A percentile compares a stretch with the other conserved stretches of the same genome.
Conservation (phyloP, 2,797 vertebrate species). For the Halcyon leucocephala region DNA sequence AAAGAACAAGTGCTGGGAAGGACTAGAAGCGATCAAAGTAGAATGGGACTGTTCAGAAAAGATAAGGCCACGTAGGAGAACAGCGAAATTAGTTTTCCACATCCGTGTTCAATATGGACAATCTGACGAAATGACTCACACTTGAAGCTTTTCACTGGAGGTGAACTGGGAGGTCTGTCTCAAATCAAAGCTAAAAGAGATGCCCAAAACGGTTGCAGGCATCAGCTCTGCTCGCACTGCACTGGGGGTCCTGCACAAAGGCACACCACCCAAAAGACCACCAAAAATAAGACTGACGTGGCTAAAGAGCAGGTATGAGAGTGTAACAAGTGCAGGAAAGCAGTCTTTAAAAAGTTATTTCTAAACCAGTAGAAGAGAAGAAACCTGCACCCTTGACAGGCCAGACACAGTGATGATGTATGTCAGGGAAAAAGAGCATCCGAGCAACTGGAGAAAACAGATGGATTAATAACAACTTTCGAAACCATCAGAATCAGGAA, state of each 20-base stretch:
- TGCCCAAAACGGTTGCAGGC: not conserved
- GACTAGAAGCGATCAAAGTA: not conserved
- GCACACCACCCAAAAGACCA: not conserved
- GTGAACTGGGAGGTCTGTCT: not conserved
- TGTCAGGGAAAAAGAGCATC: not conserved
- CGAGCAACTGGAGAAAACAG: not conserved
- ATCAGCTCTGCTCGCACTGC: not conserved
- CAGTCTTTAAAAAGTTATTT: not conserved
- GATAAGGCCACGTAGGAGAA: not conserved
- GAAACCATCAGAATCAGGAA: not conserved
- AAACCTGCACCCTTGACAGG: rapidly evolving
- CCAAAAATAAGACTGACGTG: not conserved
- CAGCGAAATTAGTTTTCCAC: not conserved
- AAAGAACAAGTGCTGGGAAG: not conserved
- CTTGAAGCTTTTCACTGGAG: not conserved
- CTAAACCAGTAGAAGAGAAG: not conserved
- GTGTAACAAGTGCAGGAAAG: not conserved
- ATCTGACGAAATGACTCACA: not conserved
- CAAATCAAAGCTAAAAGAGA: not conserved
- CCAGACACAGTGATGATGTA: not conserved
- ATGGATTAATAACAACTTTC: not conserved
- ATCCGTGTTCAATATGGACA: not conserved
- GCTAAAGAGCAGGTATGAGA: not conserved
- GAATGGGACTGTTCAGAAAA: not conserved
- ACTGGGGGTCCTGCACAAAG: not conserved